A percentile compares a stretch with the other conserved stretches of the same genome.
phyloP scores from a whole-genome alignment of 1,140 invertebrate species.

The Drosophila neocordata region DNA sequence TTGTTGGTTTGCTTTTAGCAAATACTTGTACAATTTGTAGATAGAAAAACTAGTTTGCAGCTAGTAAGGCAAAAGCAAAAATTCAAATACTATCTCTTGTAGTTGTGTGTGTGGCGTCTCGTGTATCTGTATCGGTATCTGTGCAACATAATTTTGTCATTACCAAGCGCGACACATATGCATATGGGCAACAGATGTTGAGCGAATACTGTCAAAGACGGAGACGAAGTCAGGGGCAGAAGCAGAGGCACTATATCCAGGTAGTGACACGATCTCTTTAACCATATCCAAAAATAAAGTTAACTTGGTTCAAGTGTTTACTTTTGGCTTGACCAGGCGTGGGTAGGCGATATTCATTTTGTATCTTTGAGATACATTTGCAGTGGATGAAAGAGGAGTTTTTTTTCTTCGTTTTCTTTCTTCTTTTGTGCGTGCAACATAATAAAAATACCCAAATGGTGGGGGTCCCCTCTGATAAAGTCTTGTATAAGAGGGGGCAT shows the following conservation, averaged over 20 bases:
- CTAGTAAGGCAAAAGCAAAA: slow-evolving; percentile 11
- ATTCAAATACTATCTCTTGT: slow-evolving; percentile 24
- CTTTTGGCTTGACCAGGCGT: slow-evolving; percentile 4
- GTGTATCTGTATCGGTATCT: slow-evolving; percentile 42
- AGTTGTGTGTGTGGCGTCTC: slow-evolving; percentile 19
- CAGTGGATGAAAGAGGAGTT: slow-evolving; percentile 33
- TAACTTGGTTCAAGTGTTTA: slow-evolving; percentile 3
- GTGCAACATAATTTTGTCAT: slow-evolving; percentile 81
- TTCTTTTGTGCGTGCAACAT: neutral
- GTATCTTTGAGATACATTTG: neutral
- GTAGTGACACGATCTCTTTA: slow-evolving; percentile 52
- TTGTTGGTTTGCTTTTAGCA: slow-evolving; percentile 53
- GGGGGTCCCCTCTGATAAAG: neutral
- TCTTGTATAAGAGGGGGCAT: neutral
- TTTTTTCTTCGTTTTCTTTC: slow-evolving; percentile 41
- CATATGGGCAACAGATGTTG: slow-evolving; percentile 78
- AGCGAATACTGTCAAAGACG: slow-evolving; percentile 46
- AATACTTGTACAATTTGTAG: slow-evolving; percentile 58
- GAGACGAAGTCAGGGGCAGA: slow-evolving; percentile 27
- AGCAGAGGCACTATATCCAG: slow-evolving; percentile 46
- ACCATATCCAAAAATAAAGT: neutral
- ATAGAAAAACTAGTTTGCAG: slow-evolving; percentile 72
- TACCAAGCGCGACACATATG: slow-evolving; percentile 56
- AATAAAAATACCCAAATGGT: slow-evolving; percentile 4
- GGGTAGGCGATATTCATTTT: neutral